Evolutionary conservation across 2,797 vertebrate genomes (phyloP).

Genomic region (Tragelaphus oryx): DNA sequence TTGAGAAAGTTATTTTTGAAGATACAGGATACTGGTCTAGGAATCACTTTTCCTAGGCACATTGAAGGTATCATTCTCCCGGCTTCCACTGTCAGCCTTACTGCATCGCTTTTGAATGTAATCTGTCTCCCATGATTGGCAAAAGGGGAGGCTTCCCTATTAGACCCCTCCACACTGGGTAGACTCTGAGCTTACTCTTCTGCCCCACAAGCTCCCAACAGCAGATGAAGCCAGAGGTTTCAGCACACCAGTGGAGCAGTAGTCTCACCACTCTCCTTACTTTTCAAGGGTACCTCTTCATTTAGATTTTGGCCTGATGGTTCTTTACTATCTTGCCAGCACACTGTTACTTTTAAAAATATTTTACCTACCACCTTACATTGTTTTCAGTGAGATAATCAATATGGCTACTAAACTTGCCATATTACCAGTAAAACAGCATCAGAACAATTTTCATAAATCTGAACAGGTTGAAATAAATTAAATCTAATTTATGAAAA

Average conservation of each 20-base stretch:
- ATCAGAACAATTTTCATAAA: not conserved
- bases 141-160: not conserved
- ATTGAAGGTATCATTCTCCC: not conserved
- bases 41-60: not conserved
- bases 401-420: not conserved
- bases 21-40: not conserved
- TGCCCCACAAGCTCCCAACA: not conserved
- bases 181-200: not conserved
- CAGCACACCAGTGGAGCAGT: rapidly evolving
- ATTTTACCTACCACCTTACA: not conserved
- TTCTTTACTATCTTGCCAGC: not conserved
- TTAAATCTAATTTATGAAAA: not conserved
- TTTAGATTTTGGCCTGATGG: not conserved
- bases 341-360: not conserved
- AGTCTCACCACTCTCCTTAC: rapidly evolving
- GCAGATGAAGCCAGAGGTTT: not conserved
- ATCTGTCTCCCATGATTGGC: not conserved
- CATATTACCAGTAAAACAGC: not conserved
- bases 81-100: not conserved
- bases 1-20: not conserved
- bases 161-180: not conserved
- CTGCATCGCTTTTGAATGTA: not conserved
- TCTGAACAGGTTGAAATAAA: not conserved
- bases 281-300: not conserved
- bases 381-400: not conserved